These are phyloP conservation scores for Drosophila phalerata DNA, from an alignment of 2,888 invertebrate species.

Conservation along the genomic window DNA sequence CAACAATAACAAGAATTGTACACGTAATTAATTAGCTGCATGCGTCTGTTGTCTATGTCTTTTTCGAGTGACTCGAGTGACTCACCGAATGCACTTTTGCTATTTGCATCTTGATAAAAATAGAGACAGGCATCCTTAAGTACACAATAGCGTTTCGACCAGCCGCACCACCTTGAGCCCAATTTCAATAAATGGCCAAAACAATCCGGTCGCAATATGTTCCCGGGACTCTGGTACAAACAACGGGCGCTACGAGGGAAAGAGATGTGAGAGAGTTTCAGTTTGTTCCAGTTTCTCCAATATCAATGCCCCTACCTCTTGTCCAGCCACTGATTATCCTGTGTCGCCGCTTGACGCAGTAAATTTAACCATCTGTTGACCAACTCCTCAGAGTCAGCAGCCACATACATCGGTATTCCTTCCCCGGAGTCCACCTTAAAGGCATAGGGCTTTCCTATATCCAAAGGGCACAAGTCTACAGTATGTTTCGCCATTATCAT, in stretches of 20 bases:
- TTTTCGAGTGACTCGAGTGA: conserved; percentile 30
- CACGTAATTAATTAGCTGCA: conserved; percentile 60
- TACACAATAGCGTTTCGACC: conserved; percentile 97
- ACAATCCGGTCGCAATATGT: conserved; percentile 94
- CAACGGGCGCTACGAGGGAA: conserved; percentile 89
- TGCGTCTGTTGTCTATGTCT: conserved; percentile 29
- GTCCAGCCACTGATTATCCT: conserved; percentile 90
- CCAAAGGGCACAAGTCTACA: conserved; percentile 87
- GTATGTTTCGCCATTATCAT: conserved; percentile 94
- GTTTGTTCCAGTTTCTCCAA: conserved; percentile 21
- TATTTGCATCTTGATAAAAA: conserved; percentile 95
- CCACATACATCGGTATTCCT: conserved; percentile 91
- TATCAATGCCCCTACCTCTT: conserved; percentile 75
- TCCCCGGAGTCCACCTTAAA: conserved; percentile 90
- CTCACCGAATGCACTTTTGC: conserved; percentile 93
- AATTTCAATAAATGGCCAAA: conserved; percentile 96
- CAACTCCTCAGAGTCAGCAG: conserved; percentile 91
- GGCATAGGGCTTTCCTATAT: conserved; percentile 88
- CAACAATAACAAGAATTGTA: conserved; percentile 13
- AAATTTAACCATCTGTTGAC: conserved; percentile 92
- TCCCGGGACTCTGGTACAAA: conserved; percentile 92
- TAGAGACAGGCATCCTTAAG: conserved; percentile 97
- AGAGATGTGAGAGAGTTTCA: conserved; percentile 5
- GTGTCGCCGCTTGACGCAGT: conserved; percentile 91
- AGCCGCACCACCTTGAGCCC: conserved; percentile 93